These are phyloP conservation scores for Ceratina calcarata DNA, from an alignment of 1,140 invertebrate genomes.

Conservation along the genomic window DNA sequence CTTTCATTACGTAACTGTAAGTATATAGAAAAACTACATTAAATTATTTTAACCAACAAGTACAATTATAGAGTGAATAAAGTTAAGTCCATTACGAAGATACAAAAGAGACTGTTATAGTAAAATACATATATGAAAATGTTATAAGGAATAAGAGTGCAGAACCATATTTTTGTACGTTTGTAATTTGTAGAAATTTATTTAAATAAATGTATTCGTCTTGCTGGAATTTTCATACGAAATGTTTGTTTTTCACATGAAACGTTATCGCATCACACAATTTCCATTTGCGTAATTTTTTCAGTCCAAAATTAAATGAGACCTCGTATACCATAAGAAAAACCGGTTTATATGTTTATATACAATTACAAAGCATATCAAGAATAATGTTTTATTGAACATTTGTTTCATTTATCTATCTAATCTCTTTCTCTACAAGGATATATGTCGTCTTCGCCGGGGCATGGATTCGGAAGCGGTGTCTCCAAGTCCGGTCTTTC, in stretches of 20 bases:
- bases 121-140: conserved; percentile 9
- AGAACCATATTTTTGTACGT: background rate
- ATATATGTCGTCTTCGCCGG: conserved; percentile 28
- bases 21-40: background rate
- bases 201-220: background rate
- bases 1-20: background rate
- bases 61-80: conserved; percentile 1
- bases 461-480: conserved; percentile 74
- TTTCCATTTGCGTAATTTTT: background rate
- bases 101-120: no score
- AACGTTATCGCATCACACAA: background rate
- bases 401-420: background rate
- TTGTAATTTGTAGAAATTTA: conserved; percentile 6
- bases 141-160: background rate
- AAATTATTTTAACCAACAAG: background rate
- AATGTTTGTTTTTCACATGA: background rate
- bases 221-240: background rate
- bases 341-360: conserved; percentile 31
- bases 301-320: background rate
- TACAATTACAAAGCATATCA: conserved; percentile 32
- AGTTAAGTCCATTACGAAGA: conserved; percentile 5
- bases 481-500: conserved; percentile 88
- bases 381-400: conserved; percentile 24
- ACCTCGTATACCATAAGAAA: conserved; percentile 26
- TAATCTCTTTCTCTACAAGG: conserved; percentile 47